These are phyloP conservation scores for Eleutherodactylus coqui DNA, from an alignment of 2,797 vertebrate species.

Conservation along the genomic window DNA sequence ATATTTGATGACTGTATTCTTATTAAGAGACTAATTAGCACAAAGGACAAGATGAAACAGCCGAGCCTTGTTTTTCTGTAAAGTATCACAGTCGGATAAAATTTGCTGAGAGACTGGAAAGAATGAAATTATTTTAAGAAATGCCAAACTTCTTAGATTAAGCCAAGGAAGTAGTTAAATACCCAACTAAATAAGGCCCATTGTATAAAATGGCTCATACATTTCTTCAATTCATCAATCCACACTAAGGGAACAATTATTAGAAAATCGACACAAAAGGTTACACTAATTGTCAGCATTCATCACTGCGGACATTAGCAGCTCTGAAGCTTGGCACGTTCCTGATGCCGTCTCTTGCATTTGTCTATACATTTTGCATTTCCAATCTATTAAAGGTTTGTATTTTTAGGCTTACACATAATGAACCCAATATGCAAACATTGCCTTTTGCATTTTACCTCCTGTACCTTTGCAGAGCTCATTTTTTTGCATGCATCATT, in stretches of 20 bases:
- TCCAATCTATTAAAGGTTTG: slow-evolving; percentile 10
- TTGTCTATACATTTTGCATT: neutral
- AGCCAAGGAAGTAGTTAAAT: slow-evolving; percentile 3
- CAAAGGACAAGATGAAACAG: neutral
- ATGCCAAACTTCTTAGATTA: neutral
- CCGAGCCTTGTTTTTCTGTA: neutral
- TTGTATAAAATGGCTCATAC: slow-evolving; percentile 22
- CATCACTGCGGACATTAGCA: slow-evolving; percentile 39
- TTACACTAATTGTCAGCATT: slow-evolving; percentile 56
- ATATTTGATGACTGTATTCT: slow-evolving; percentile 10
- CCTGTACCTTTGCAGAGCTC: neutral
- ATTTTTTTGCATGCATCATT: slow-evolving; percentile 45
- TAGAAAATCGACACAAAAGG: slow-evolving; percentile 48
- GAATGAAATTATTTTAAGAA: neutral
- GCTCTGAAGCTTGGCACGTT: slow-evolving; percentile 20
- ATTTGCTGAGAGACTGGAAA: neutral
- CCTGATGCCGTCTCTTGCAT: neutral
- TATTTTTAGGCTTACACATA: neutral
- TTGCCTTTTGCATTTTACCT: slow-evolving; percentile 42
- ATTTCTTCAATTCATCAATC: slow-evolving; percentile 35
- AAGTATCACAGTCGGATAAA: neutral
- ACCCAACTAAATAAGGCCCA: neutral
- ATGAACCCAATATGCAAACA: slow-evolving; percentile 30
- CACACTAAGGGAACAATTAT: slow-evolving; percentile 39
- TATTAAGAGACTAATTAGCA: slow-evolving; percentile 3